Evolutionary conservation across 2,113 vertebrate genomes (phyloP), one percentile per base, ranked within the genome.

Genomic region (Argyrosomus japonicus): DNA sequence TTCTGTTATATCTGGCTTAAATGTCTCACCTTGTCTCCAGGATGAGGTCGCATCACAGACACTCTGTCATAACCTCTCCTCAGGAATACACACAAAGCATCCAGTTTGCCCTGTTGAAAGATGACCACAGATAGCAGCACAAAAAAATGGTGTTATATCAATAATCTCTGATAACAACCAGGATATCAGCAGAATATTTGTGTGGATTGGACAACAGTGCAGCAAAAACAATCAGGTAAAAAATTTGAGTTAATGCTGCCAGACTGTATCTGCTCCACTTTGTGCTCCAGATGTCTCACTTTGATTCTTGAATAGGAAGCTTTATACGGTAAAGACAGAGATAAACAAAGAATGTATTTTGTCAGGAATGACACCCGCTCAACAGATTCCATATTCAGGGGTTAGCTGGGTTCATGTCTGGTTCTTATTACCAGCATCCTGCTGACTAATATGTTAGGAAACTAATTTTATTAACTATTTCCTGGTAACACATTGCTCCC

Each of bases 11-110:
- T 60, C 43, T 48, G 72, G 47, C 56, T 21, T 64, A 40, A 40
- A 40, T 2, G 65, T 65, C 11, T 84, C 95, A 99, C 98, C 97
- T 98, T 98, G 88, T 99, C 98, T 95, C 98, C 98, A 1, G 97
- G 98, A 88, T 97, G 97, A 1, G 98, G 98, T 68, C 98, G 94
- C 98, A 99, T 99, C 92, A 99, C 95, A 0, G 98, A 99, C 19
- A 99, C 97, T 0, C 98, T 95, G 89, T 98, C 95, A 1, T 99
- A 99, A 19, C 98, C 97, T 90, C 96, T 98, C 84, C 96, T 91
- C 84, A 99, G 94, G 69, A 99, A 93, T 1, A 98, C 96, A 95
- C 96, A 98, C 63, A 99, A 92, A 21, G 98, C 97, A 23, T 99
- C 98, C 87, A 99, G 87, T 86, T 99, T 99, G 8, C 98, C 98